Conservation (phyloP, 2,888 invertebrate species). For the Drosophila imparisetae region DNA sequence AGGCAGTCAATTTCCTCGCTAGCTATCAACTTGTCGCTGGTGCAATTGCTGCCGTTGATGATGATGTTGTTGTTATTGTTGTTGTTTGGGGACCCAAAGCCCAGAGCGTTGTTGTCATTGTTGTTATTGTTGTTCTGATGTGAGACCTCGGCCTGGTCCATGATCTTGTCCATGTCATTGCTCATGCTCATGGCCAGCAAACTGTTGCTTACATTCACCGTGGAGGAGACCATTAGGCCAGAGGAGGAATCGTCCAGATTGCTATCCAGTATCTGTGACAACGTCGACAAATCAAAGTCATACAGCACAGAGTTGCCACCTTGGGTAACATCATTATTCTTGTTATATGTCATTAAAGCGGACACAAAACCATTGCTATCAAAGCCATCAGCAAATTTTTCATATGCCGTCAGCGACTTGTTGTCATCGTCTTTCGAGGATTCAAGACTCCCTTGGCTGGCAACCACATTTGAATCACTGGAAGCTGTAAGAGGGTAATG, state of each 20-base stretch:
- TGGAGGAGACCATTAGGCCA: conserved; percentile 60
- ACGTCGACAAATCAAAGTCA: conserved; percentile 72
- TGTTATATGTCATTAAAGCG: conserved; percentile 73
- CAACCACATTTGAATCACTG: conserved; percentile 61
- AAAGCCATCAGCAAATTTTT: conserved; percentile 82
- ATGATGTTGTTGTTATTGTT: conserved; percentile 55
- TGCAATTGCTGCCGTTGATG: conserved; percentile 59
- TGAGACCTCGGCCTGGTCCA: conserved; percentile 62
- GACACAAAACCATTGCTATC: conserved; percentile 83
- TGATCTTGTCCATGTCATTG: conserved; percentile 75
- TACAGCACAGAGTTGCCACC: conserved; percentile 66
- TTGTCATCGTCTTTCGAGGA: conserved; percentile 77
- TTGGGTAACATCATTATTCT: conserved; percentile 63
- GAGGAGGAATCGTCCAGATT: conserved; percentile 61
- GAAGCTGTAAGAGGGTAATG: conserved; percentile 34
- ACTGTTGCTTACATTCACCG: conserved; percentile 64
- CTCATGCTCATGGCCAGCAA: conserved; percentile 67
- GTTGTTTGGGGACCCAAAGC: conserved; percentile 45
- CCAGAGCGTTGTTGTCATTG: conserved; percentile 37
- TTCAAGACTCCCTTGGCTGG: conserved; percentile 64
- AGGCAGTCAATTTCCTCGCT: conserved; percentile 82
- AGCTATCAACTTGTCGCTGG: conserved; percentile 64
- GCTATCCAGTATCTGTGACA: conserved; percentile 71
- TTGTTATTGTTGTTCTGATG: conserved; percentile 67
- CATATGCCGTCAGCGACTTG: conserved; percentile 76